These are phyloP conservation scores for Edolisoma coerulescens DNA, from an alignment of 2,113 vertebrate genomes.

Conservation along the genomic window DNA sequence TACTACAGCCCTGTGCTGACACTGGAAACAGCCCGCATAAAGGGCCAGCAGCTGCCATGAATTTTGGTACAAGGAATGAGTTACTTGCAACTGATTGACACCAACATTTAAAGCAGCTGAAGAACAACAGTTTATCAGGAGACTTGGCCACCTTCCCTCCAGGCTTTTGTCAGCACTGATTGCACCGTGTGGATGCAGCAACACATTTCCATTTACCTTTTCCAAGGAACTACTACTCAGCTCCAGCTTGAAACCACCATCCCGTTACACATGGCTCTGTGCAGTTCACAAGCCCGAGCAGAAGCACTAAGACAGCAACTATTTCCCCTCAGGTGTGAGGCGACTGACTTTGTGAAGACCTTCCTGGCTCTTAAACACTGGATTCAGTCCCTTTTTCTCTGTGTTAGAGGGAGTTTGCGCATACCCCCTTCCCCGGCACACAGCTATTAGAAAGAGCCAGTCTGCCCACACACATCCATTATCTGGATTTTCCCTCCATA, in stretches of 20 bases:
- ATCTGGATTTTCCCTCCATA: not conserved
- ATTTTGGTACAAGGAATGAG: not conserved
- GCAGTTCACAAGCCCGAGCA: not conserved
- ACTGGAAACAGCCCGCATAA: fast-evolving
- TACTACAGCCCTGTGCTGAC: not conserved
- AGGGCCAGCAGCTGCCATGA: not conserved
- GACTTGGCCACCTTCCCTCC: not conserved
- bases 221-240: not conserved
- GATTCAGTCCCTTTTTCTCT: not conserved
- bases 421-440: too few relatives aligned
- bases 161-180: not conserved
- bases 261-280: not conserved
- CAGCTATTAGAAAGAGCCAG: not conserved
- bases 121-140: not conserved
- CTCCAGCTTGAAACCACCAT: not conserved
- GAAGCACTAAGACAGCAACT: not conserved
- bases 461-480: not conserved
- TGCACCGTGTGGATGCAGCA: not conserved
- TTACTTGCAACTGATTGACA: not conserved
- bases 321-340: not conserved
- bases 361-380: not conserved
- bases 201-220: not conserved
- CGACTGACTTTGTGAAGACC: not conserved
- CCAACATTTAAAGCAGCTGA: not conserved
- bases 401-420: fast-evolving